These are phyloP conservation scores for Acrobeloides nanus DNA, from an alignment of 2,888 invertebrate species.

Conservation along the genomic window DNA sequence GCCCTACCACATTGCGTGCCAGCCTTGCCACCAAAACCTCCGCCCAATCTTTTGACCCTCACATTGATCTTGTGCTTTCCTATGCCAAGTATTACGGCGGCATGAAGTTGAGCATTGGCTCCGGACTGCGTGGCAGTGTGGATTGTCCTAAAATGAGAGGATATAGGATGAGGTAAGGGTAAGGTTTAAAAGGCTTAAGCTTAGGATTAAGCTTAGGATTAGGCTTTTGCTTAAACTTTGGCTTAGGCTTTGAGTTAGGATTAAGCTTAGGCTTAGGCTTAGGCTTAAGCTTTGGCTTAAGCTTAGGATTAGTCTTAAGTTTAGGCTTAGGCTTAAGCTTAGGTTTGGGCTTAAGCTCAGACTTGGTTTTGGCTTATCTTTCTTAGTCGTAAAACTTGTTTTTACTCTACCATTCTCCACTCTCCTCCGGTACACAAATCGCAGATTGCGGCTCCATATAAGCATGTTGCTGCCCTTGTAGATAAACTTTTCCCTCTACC, in stretches of 20 bases:
- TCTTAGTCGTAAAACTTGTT: too few species aligned
- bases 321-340: too few species aligned
- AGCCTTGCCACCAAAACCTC: slow-evolving; percentile 42
- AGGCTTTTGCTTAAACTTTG: too few species aligned
- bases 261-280: too few species aligned
- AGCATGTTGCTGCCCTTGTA: slow-evolving; percentile 54
- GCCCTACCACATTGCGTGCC: slow-evolving; percentile 59
- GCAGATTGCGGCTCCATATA: slow-evolving; percentile 55
- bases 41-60: slow-evolving; percentile 39
- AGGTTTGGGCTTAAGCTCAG: too few species aligned
- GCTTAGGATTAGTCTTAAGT: too few species aligned
- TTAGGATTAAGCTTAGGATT: too few species aligned
- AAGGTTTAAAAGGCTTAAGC: slow-evolving; percentile 56
- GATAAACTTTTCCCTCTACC: slow-evolving; percentile 19
- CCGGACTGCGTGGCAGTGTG: slow-evolving; percentile 69
- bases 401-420: slow-evolving; percentile 65
- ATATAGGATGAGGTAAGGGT: slow-evolving; percentile 55
- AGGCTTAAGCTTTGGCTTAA: too few species aligned
- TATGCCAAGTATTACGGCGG: slow-evolving; percentile 20
- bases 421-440: slow-evolving; percentile 61
- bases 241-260: too few species aligned
- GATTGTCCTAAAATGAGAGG: too few species aligned
- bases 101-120: slow-evolving; percentile 26
- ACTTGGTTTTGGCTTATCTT: too few species aligned
- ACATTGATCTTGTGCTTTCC: slow-evolving; percentile 34